phyloP scores from a whole-genome alignment of 2,113 vertebrate species.

The Ranitomeya imitator region DNA sequence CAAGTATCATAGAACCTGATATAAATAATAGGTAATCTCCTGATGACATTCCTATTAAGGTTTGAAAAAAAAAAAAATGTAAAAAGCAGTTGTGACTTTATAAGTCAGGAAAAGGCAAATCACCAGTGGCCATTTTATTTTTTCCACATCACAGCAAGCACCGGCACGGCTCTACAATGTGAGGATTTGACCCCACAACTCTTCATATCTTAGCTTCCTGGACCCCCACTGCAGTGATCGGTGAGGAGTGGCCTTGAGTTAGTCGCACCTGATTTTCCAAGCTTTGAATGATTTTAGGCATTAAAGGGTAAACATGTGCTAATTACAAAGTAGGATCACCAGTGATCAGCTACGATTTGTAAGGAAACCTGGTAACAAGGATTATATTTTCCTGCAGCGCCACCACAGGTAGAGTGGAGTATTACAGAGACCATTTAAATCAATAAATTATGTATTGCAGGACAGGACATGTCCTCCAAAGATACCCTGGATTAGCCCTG shows the following conservation, averaged over 20 bases:
- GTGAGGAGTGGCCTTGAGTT: not conserved
- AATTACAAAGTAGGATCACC: no score
- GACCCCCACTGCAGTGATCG: not conserved
- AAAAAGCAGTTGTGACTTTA: not conserved
- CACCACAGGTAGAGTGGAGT: not conserved
- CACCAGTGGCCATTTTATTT: not conserved
- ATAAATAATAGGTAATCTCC: no score
- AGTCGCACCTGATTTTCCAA: not conserved
- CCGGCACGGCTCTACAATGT: not conserved
- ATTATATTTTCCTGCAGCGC: not conserved
- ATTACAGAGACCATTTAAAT: not conserved
- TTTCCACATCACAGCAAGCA: not conserved
- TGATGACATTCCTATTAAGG: no score
- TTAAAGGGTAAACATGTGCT: no score
- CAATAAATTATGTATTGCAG: not conserved
- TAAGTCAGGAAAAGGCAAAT: not conserved
- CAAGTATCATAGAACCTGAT: no score
- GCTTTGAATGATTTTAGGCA: not conserved
- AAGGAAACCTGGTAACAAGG: not conserved
- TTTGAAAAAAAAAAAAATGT: no score
- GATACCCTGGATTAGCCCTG: not conserved
- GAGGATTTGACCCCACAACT: not conserved
- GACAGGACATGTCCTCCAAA: not conserved
- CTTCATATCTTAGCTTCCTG: not conserved
- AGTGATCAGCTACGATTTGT: not conserved